Conservation (phyloP, 2,113 vertebrate species). For the Psittacula cyanocephala region DNA sequence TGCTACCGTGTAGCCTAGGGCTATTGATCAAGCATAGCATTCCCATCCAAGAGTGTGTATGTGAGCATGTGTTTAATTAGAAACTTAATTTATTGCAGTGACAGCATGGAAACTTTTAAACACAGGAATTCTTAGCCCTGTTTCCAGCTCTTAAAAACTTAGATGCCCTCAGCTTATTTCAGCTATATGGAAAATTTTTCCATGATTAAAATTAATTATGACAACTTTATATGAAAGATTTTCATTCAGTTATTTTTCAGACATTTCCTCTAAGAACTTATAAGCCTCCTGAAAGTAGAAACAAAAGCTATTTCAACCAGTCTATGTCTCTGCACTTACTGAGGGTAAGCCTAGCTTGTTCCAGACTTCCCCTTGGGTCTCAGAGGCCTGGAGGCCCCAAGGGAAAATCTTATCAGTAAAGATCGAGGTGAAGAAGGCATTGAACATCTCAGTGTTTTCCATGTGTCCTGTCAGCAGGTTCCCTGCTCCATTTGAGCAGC, state of each 20-base stretch:
- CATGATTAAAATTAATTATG: not conserved
- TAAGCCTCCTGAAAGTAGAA: not conserved
- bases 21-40: conserved; percentile 60
- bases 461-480: not conserved
- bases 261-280: not conserved
- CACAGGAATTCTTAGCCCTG: not conserved
- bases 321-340: not conserved
- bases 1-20: conserved; percentile 28
- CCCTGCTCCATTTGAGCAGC: not conserved
- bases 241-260: not conserved
- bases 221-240: not conserved
- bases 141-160: not conserved
- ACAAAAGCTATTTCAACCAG: not conserved
- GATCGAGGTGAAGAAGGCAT: not conserved
- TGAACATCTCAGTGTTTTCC: rapidly evolving
- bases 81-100: conserved; percentile 56
- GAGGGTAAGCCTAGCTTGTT: not conserved
- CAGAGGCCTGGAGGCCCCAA: not conserved
- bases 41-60: conserved; percentile 27
- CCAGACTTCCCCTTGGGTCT: not conserved
- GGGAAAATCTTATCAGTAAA: not conserved
- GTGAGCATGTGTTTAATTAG: conserved; percentile 62
- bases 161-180: not conserved
- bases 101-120: conserved; percentile 53
- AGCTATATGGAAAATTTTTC: not conserved